A percentile compares a stretch with the other conserved stretches of the same genome.
Evolutionary conservation across 2,113 vertebrate species (phyloP).

Genomic region (Sylvietta virens): DNA sequence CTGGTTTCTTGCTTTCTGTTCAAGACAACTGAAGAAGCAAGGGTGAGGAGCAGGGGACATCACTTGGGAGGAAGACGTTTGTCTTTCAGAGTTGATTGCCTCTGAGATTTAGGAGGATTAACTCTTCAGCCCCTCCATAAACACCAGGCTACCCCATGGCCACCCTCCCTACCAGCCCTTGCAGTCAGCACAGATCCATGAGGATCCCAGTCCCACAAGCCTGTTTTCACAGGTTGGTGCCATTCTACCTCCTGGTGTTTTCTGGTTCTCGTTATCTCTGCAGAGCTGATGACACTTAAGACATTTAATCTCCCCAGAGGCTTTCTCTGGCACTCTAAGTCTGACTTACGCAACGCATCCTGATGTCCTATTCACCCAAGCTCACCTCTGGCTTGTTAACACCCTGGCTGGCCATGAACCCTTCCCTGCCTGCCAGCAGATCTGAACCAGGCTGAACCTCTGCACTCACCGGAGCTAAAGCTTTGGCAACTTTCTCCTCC

Average conservation of each 20-base stretch:
- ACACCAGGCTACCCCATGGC: background rate
- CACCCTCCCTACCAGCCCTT: background rate
- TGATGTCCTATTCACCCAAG: background rate
- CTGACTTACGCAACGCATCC: background rate
- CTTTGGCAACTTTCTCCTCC: background rate
- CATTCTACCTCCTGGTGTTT: background rate
- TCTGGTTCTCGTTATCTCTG: slow-evolving; percentile 42
- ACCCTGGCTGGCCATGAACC: background rate
- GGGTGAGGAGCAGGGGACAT: background rate
- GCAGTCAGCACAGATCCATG: accelerated
- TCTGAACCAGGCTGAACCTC: background rate
- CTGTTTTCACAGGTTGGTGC: background rate
- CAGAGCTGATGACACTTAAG: slow-evolving; percentile 25
- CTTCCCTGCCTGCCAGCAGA: background rate
- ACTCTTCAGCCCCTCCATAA: background rate
- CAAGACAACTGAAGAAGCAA: background rate
- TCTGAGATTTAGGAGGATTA: background rate
- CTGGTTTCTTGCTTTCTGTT: background rate
- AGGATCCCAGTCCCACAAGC: background rate
- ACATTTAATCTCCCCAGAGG: background rate
- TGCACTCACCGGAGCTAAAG: background rate
- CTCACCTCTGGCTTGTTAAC: slow-evolving; percentile 23
- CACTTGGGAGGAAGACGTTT: background rate
- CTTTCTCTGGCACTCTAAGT: background rate
- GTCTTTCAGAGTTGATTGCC: background rate